These are phyloP conservation scores for Oncorhynchus kisutch DNA, from an alignment of 2,113 vertebrate genomes.

Conservation along the genomic window DNA sequence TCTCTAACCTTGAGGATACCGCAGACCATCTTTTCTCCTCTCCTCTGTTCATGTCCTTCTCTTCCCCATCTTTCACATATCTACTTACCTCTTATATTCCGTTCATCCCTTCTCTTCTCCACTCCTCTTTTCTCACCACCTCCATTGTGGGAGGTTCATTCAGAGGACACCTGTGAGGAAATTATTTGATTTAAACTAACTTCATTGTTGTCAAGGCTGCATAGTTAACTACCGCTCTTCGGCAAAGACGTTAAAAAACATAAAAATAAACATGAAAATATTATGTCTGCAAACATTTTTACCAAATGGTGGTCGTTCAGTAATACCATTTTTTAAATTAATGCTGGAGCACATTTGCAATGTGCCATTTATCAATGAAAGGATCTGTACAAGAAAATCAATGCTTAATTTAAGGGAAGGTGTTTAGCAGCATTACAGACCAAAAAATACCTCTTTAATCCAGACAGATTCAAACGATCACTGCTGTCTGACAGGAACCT, in stretches of 20 bases:
- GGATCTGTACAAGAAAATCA: constrained; percentile 57
- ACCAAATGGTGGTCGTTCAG: constrained; percentile 29
- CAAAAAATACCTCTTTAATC: constrained; percentile 34
- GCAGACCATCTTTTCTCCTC: background rate
- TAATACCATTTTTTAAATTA: constrained; percentile 50
- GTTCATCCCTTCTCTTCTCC: background rate
- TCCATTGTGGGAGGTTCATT: constrained; percentile 13
- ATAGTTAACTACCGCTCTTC: constrained; percentile 14
- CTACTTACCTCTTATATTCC: background rate
- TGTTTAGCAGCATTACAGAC: constrained; percentile 52
- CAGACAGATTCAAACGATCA: constrained; percentile 34
- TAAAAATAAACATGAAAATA: constrained; percentile 7
- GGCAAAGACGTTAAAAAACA: constrained; percentile 8
- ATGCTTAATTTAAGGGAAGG: constrained; percentile 64
- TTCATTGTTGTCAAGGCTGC: constrained; percentile 7
- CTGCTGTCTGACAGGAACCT: constrained; percentile 21
- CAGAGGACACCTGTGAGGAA: background rate
- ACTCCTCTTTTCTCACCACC: constrained; percentile 3
- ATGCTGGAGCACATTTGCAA: constrained; percentile 39
- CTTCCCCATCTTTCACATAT: background rate
- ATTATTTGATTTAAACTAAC: constrained; percentile 8
- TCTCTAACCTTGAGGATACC: background rate
- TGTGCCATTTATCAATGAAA: constrained; percentile 52
- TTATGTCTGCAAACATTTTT: constrained; percentile 1
- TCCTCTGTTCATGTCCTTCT: background rate